Conservation (phyloP, 1,140 invertebrate genomes). For the Coptotermes formosanus region DNA sequence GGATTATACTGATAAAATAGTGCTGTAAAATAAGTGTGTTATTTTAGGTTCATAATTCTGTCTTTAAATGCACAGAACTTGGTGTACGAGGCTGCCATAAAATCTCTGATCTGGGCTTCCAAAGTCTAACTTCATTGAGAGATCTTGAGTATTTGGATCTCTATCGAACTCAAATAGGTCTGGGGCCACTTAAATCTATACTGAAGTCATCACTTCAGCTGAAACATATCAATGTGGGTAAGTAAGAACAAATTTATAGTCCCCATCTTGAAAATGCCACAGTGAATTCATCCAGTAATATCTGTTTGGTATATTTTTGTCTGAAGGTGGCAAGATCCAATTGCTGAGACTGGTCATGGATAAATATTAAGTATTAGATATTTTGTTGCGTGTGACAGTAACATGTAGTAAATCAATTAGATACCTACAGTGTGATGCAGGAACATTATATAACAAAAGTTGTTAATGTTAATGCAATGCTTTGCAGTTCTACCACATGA, state of each 20-base stretch:
- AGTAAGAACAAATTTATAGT: constrained; percentile 34
- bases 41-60: not conserved
- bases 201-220: constrained; percentile 64
- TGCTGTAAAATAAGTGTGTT: not conserved
- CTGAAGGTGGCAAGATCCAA: no score
- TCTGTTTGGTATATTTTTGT: no score
- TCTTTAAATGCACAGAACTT: constrained; percentile 56
- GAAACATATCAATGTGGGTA: constrained; percentile 71
- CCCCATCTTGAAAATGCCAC: no score
- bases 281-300: no score
- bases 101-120: constrained; percentile 60
- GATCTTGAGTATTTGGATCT: constrained; percentile 73
- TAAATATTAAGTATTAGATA: no score
- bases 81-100: constrained; percentile 60
- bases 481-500: no score
- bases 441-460: no score
- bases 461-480: no score
- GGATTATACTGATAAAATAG: not conserved
- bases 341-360: no score
- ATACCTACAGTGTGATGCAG: no score
- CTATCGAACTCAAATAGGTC: constrained; percentile 68
- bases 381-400: no score
- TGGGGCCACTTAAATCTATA: constrained; percentile 60
- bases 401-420: no score
- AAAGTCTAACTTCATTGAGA: constrained; percentile 57